phyloP scores from a whole-genome alignment of 2,888 invertebrate genomes.

The Cataglyphis livida region DNA sequence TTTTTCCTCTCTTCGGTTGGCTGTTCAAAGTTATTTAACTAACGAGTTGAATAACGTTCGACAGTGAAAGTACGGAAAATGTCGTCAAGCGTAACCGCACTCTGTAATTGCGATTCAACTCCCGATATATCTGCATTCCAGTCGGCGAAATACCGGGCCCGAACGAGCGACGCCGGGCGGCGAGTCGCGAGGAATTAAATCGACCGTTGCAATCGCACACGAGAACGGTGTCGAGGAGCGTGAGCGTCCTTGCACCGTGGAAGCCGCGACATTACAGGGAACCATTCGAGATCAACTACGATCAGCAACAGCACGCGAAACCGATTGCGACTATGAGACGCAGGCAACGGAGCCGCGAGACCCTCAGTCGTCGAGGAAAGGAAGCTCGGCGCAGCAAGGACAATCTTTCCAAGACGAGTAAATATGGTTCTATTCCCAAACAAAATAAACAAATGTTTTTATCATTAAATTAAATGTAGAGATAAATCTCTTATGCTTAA shows the following conservation, averaged over 20 bases:
- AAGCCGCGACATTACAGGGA: conserved; percentile 91
- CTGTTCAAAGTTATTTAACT: conserved; percentile 34
- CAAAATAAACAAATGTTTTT: not conserved
- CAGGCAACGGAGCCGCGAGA: conserved; percentile 83
- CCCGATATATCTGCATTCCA: conserved; percentile 79
- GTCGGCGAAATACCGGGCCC: conserved; percentile 95
- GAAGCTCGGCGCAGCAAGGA: conserved; percentile 82
- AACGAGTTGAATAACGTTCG: conserved; percentile 16
- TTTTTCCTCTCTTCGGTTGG: not conserved
- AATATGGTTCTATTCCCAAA: not conserved
- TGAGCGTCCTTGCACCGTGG: conserved; percentile 95
- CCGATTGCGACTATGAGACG: conserved; percentile 84
- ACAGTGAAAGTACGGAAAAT: conserved; percentile 46
- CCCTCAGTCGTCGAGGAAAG: conserved; percentile 82
- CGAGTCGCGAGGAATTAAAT: conserved; percentile 92
- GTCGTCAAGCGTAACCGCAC: conserved; percentile 44
- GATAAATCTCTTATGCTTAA: not conserved
- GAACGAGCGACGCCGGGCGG: conserved; percentile 88
- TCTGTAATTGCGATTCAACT: conserved; percentile 29
- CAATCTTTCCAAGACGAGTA: conserved; percentile 83
- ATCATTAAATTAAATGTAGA: not conserved
- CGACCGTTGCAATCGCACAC: conserved; percentile 88
- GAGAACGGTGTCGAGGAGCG: conserved; percentile 91
- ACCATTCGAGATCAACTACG: conserved; percentile 92
- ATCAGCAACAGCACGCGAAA: conserved; percentile 87